phyloP scores from a whole-genome alignment of 2,113 vertebrate species.

The Arvicanthis niloticus region DNA sequence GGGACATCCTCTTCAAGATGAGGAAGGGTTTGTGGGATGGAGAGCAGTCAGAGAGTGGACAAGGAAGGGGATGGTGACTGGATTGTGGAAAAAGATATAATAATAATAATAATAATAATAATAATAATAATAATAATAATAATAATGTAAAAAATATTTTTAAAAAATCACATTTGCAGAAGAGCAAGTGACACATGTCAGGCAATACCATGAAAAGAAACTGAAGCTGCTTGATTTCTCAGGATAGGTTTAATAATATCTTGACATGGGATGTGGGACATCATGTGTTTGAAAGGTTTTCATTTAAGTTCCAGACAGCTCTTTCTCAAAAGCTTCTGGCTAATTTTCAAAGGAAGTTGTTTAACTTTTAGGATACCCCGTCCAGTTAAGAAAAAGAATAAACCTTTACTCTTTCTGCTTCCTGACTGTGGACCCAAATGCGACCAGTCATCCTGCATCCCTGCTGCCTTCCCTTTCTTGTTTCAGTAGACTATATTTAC shows the following conservation, averaged over 20 bases:
- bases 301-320: neutral
- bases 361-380: neutral
- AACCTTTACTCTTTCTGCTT: neutral
- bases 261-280: neutral
- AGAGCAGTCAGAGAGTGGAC: too few relatives aligned
- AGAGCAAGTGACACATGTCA: conserved; percentile 3
- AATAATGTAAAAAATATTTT: too few relatives aligned
- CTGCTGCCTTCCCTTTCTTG: neutral
- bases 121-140: too few relatives aligned
- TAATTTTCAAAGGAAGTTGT: conserved; percentile 51
- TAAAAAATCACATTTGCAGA: neutral
- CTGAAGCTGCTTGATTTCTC: conserved; percentile 46
- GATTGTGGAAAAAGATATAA: too few relatives aligned
- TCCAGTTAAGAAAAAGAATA: conserved; percentile 29
- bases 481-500: neutral
- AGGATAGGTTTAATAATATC: conserved; percentile 39
- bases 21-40: too few relatives aligned
- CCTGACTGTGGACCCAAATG: neutral
- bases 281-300: neutral
- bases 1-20: too few relatives aligned
- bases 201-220: conserved; percentile 37
- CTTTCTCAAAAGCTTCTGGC: conserved; percentile 45
- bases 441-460: neutral
- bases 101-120: too few relatives aligned
- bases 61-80: too few relatives aligned